Evolutionary conservation across 2,113 vertebrate species (phyloP), one percentile per base, ranked within the genome.

Genomic region (Oncorhynchus masou): DNA sequence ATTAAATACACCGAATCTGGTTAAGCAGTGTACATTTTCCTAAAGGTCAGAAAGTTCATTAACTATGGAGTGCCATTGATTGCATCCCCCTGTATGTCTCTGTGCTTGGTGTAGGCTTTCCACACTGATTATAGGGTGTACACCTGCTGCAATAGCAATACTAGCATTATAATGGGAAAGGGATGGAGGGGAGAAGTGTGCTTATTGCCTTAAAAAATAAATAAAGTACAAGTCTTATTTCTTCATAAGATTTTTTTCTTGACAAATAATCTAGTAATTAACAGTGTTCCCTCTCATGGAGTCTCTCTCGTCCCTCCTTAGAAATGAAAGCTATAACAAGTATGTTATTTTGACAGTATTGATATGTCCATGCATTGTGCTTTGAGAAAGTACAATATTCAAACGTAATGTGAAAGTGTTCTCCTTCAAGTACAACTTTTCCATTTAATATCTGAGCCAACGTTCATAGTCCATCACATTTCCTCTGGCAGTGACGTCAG

Each of bases 21-120:
- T 91, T 92, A 89, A 94, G 90, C 87, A 88, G 86, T 85, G 54
- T 91, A 85, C 89, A 84, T 91, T 94, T 94, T 93, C 89, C 86
- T 90, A 91, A 95, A 93, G 94, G 94, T 95, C 94, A 94, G 83
- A 87, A 90, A 93, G 92, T 93, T 94, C 92, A 92, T 93, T 93
- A 93, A 90, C 90, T 90, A 88, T 92, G 88, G 87, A 87, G 77
- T 88, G 80, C 87, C 87, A 91, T 94, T 92, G 93, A 93, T 93
- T 92, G 87, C 76, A 89, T 88, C 81, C 82, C 79, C 73, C 80
- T 81, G 79, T 83, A 81, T 83, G 81, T 79, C 84, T 89, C 80
- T 76, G 65, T 12, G 73, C 75, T 74, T n/a, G 57, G 83, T 84
- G 76, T 84, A 79, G 71, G 76, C 81, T 89, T 88, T 80, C 79